Evolutionary conservation across 2,888 invertebrate genomes (phyloP).

Genomic region (Erpobdella octoculata): DNA sequence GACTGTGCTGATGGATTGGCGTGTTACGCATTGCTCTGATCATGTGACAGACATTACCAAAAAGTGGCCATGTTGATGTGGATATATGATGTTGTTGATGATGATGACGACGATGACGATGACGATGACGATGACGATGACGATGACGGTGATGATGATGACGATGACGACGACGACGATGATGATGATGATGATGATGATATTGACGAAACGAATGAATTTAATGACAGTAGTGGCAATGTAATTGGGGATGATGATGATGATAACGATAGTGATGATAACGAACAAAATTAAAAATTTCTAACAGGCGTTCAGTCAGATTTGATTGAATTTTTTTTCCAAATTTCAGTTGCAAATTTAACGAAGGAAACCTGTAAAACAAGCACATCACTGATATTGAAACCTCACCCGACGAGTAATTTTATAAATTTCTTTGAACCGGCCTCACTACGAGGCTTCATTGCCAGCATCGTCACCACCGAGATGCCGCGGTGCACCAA

Average conservation of each 20-base stretch:
- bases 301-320: too few relatives aligned
- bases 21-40: too few relatives aligned
- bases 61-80: too few relatives aligned
- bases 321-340: too few relatives aligned
- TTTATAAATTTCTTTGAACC: background rate
- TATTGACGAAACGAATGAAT: background rate
- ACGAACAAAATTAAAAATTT: too few relatives aligned
- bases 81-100: too few relatives aligned
- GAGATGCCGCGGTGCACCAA: constrained; percentile 19
- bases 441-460: constrained; percentile 7
- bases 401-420: background rate
- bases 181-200: too few relatives aligned
- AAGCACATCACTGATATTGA: background rate
- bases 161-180: background rate
- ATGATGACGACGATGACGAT: background rate
- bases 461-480: constrained; percentile 28
- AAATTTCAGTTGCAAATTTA: background rate
- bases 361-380: background rate
- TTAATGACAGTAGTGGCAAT: too few relatives aligned
- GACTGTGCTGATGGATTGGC: too few relatives aligned
- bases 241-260: background rate
- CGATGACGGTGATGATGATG: too few relatives aligned
- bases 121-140: background rate
- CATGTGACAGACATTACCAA: too few relatives aligned
- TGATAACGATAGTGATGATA: background rate